phyloP scores from a whole-genome alignment of 2,888 invertebrate species.

The Hydraecia micacea region DNA sequence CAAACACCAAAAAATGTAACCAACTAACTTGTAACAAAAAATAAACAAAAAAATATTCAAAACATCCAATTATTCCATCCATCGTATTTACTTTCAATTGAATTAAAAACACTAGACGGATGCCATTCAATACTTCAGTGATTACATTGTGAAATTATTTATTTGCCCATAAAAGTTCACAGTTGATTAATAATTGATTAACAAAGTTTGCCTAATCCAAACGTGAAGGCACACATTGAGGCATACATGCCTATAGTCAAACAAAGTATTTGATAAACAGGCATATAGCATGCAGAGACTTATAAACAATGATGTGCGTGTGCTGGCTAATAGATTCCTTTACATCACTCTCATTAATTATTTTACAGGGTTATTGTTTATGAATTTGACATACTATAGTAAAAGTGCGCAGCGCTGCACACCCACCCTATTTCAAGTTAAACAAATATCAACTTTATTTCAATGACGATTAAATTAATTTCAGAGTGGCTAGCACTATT shows the following conservation, averaged over 20 bases:
- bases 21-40: neutral
- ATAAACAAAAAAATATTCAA: neutral
- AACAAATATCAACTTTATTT: no score
- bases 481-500: no score
- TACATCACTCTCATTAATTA: neutral
- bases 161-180: conserved; percentile 8
- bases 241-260: neutral
- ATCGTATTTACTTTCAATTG: conserved; percentile 1
- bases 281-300: no score
- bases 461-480: no score
- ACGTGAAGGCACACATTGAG: conserved; percentile 14
- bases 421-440: no score
- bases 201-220: conserved; percentile 17
- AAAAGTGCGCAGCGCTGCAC: no score
- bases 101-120: conserved; percentile 10
- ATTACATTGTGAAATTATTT: conserved; percentile 20
- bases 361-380: neutral
- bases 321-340: neutral
- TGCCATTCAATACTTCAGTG: neutral
- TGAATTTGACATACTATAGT: neutral
- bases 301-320: neutral
- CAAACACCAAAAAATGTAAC: neutral
- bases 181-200: conserved; percentile 32
- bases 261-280: neutral
- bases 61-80: neutral